Conservation (phyloP, 2,113 vertebrate genomes). For the Dicrurus megarhynchus region DNA sequence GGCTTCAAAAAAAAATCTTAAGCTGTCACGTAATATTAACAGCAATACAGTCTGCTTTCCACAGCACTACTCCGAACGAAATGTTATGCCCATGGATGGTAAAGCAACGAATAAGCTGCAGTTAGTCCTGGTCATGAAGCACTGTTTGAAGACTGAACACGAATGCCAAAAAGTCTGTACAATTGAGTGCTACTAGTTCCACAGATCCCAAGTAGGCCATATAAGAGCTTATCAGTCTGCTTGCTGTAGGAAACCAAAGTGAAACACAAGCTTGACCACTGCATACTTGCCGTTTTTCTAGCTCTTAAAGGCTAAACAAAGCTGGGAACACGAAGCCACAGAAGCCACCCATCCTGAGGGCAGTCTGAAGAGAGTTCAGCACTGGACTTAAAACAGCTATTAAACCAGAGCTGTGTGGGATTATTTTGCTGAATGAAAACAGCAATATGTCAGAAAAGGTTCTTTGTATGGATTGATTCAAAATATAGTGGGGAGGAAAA, state of each 20-base stretch:
- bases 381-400: background rate
- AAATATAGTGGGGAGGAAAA: background rate
- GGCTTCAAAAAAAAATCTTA: slow-evolving; percentile 33
- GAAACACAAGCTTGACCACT: background rate
- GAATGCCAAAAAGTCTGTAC: background rate
- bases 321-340: background rate
- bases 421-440: background rate
- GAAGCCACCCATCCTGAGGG: background rate
- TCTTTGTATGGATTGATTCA: background rate
- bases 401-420: background rate
- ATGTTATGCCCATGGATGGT: slow-evolving; percentile 78
- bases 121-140: background rate
- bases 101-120: slow-evolving; percentile 49
- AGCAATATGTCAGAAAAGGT: background rate
- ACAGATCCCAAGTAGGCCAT: background rate
- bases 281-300: background rate
- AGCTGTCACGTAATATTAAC: slow-evolving; percentile 40
- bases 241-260: background rate
- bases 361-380: background rate
- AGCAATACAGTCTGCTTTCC: slow-evolving; percentile 31
- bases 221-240: background rate
- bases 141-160: background rate
- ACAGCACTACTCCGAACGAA: slow-evolving; percentile 21
- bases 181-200: background rate
- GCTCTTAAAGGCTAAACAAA: background rate